phyloP scores from a whole-genome alignment of 2,888 invertebrate genomes.

The Eupithecia vulgata region DNA sequence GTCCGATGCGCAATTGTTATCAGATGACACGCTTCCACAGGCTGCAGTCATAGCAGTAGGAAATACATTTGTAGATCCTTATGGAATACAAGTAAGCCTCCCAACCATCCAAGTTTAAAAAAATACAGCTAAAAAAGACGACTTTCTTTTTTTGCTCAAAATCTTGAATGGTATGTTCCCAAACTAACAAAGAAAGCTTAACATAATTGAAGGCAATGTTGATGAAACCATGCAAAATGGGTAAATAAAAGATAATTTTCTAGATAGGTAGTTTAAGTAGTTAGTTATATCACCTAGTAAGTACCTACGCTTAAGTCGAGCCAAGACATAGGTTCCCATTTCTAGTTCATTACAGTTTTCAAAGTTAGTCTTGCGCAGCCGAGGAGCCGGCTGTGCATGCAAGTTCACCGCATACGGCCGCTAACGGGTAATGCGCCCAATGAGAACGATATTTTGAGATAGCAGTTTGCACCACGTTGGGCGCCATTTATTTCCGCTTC shows the following conservation, averaged over 20 bases:
- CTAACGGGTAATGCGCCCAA: constrained; percentile 55
- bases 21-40: constrained; percentile 50
- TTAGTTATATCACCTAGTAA: not conserved
- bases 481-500: constrained; percentile 51
- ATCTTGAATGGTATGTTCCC: not conserved
- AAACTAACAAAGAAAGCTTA: not conserved
- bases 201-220: not conserved
- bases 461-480: constrained; percentile 55
- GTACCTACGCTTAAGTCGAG: constrained; percentile 1
- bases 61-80: not conserved
- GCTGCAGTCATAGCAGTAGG: constrained; percentile 6
- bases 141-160: too few species aligned
- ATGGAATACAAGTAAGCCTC: not conserved
- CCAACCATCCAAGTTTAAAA: too few species aligned
- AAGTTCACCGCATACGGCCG: constrained; percentile 54
- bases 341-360: constrained; percentile 34
- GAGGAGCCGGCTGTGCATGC: constrained; percentile 40
- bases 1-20: constrained; percentile 62
- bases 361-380: constrained; percentile 32
- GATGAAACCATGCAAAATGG: not conserved
- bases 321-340: constrained; percentile 20
- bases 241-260: not conserved
- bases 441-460: constrained; percentile 55
- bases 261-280: not conserved
- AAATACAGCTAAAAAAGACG: not conserved